These are phyloP conservation scores for Seira sanloemensis DNA, from an alignment of 2,888 invertebrate genomes.

Conservation along the genomic window DNA sequence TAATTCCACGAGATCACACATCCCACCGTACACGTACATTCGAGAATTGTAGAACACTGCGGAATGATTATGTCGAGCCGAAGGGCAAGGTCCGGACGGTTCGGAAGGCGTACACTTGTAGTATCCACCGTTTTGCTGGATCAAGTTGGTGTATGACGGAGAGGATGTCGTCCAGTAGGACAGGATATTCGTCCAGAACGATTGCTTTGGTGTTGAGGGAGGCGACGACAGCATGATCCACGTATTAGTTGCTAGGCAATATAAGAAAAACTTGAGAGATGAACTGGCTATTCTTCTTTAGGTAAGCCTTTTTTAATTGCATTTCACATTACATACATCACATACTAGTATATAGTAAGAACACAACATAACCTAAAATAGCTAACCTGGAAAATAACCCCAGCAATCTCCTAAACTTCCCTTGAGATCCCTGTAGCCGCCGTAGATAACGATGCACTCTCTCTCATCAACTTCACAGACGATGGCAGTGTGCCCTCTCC, in stretches of 20 bases:
- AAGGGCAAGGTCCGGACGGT: conserved; percentile 77
- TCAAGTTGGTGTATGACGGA: conserved; percentile 38
- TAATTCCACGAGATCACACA: conserved; percentile 87
- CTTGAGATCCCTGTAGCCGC: conserved; percentile 89
- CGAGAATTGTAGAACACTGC: conserved; percentile 84
- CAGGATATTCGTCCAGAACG: conserved; percentile 56
- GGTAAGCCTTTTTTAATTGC: too few species aligned
- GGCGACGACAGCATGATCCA: conserved; percentile 80
- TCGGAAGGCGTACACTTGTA: conserved; percentile 23
- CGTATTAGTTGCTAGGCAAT: conserved; percentile 83
- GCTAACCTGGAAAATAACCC: conserved; percentile 89
- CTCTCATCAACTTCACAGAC: conserved; percentile 80
- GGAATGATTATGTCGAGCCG: conserved; percentile 89
- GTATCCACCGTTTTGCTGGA: conserved; percentile 40
- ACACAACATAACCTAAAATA: neutral
- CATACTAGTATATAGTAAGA: too few species aligned
- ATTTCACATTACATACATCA: too few species aligned
- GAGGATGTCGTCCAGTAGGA: conserved; percentile 74
- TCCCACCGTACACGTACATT: conserved; percentile 93
- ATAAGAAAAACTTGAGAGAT: too few species aligned
- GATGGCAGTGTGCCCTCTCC: conserved; percentile 89
- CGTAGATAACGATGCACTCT: conserved; percentile 87
- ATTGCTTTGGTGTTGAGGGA: conserved; percentile 13
- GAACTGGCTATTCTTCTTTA: too few species aligned
- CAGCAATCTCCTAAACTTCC: conserved; percentile 91